These are phyloP conservation scores for Gastracanthus pulcherrimus DNA, from an alignment of 2,888 invertebrate genomes.

Conservation along the genomic window DNA sequence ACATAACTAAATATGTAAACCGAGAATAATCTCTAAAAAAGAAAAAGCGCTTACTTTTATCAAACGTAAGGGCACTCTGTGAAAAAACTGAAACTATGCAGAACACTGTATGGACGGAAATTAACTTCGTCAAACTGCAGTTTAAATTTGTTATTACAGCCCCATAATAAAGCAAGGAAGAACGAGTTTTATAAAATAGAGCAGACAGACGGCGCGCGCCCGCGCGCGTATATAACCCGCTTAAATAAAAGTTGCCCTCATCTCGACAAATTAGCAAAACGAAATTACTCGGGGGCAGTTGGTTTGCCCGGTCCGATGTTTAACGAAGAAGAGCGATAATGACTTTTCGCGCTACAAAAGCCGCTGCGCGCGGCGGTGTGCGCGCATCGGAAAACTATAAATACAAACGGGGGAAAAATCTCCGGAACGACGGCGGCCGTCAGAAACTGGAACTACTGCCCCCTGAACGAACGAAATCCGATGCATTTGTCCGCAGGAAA, in stretches of 20 bases:
- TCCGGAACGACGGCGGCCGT: background rate
- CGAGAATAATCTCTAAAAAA: background rate
- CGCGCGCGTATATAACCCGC: no score
- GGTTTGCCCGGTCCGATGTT: constrained; percentile 3
- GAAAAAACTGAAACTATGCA: background rate
- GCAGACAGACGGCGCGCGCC: no score
- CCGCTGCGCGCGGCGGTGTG: background rate
- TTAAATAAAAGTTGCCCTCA: constrained; percentile 27
- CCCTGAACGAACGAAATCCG: constrained; percentile 29
- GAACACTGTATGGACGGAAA: background rate
- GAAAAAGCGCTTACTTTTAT: background rate
- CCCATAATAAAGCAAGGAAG: constrained; percentile 18
- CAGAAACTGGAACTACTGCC: constrained; percentile 2
- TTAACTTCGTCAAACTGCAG: background rate
- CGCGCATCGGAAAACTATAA: constrained; percentile 54
- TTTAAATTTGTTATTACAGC: background rate
- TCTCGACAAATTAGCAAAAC: constrained; percentile 39
- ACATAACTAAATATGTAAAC: background rate
- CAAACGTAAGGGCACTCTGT: background rate
- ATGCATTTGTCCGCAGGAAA: constrained; percentile 40
- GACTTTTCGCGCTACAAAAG: constrained; percentile 44
- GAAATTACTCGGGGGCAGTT: constrained; percentile 27
- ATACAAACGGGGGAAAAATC: constrained; percentile 44
- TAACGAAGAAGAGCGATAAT: constrained; percentile 55
- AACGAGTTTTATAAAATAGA: background rate